Evolutionary conservation across 2,113 vertebrate genomes (phyloP), one percentile per base, ranked within the genome.

Genomic region (Fulica atra): DNA sequence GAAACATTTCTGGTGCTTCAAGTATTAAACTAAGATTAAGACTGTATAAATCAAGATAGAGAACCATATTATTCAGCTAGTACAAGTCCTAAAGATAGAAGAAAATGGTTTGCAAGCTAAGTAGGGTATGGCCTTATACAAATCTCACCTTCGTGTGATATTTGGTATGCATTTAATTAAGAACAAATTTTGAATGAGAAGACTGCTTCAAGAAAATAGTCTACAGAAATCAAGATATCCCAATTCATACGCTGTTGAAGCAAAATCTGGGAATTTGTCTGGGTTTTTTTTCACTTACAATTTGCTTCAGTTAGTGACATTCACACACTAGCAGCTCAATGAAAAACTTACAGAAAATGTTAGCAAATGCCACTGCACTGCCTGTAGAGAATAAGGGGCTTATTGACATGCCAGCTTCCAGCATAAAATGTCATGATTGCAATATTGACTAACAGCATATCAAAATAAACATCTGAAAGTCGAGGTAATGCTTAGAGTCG

Each of bases 361-460:
- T 94, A 94, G 73, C 80, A 95, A 97, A 96, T 95, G 88, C 83
- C 96, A 93, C 66, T 92, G 94, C 63, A 82, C 65, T 93, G 88
- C 84, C 91, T 94, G 86, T 57, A 84, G 88, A 93, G 95, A 96
- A 89, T 94, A 94, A 95, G 64, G 59, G 86, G 72, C 44, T 95
- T 97, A 96, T 92, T 97, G 95, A 96, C 73, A 76, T 21, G 76
- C 80, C 86, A 90, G 59, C 74, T 87, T 85, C 85, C 76, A 92
- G 88, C 81, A 88, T 90, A 88, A 96, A 97, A 92, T 96, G 94
- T 93, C 94, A 94, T 64, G 79, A 97, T 66, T 97, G 94, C 89
- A 81, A 42, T 96, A 97, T 81, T 96, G 95, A 95, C 91, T 95
- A 97, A 91, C 53, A 80, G 86, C 46, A 46, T 92, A 95, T 96